Conservation (phyloP, 1,140 invertebrate genomes). For the Drosophila orena region DNA sequence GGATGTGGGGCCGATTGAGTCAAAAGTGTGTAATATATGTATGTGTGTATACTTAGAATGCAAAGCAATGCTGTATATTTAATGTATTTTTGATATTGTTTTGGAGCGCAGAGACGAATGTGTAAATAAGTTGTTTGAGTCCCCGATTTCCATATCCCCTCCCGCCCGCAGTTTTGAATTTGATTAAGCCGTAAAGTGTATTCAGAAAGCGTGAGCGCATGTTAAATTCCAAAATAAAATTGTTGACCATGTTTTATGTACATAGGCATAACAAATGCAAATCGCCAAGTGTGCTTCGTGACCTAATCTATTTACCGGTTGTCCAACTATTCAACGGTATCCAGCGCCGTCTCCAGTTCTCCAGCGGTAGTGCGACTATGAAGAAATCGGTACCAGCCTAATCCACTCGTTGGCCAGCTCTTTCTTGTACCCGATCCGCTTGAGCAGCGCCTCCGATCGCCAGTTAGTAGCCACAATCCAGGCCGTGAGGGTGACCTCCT, state of each 20-base stretch:
- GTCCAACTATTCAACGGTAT: background rate
- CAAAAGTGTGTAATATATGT: slow-evolving; percentile 9
- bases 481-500: slow-evolving; percentile 61
- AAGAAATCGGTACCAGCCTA: slow-evolving; percentile 41
- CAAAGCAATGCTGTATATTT: slow-evolving; percentile 32
- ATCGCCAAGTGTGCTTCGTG: background rate
- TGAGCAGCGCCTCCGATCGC: slow-evolving; percentile 63
- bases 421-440: slow-evolving; percentile 60
- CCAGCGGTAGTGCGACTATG: background rate
- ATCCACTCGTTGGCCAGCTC: slow-evolving; percentile 75
- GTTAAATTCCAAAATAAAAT: slow-evolving; percentile 53
- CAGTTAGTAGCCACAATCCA: slow-evolving; percentile 71
- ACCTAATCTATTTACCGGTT: background rate
- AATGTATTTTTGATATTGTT: slow-evolving; percentile 20
- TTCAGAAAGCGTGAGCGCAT: slow-evolving; percentile 22
- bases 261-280: slow-evolving; percentile 49
- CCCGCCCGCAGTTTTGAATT: slow-evolving; percentile 20
- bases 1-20: background rate
- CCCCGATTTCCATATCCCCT: slow-evolving; percentile 17
- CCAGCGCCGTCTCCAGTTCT: background rate
- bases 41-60: slow-evolving; percentile 5
- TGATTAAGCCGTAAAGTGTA: slow-evolving; percentile 58
- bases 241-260: slow-evolving; percentile 64
- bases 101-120: background rate
- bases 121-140: slow-evolving; percentile 41